These are phyloP conservation scores for Bubo bubo DNA, from an alignment of 2,113 vertebrate genomes.

Conservation along the genomic window DNA sequence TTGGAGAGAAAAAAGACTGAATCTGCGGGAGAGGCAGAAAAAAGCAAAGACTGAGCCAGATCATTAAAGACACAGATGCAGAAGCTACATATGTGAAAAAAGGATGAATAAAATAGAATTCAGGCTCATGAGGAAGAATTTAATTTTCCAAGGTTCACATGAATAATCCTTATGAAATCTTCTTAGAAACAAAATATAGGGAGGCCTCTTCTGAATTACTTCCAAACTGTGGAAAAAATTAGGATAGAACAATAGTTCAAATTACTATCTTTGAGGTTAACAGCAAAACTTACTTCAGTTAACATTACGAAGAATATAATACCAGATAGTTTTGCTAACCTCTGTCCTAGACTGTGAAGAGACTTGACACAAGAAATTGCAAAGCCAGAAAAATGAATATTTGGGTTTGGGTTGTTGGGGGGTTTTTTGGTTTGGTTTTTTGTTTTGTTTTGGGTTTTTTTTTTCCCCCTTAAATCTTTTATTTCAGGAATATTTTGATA, in stretches of 20 bases:
- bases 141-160: background rate
- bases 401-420: background rate
- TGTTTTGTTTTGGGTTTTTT: background rate
- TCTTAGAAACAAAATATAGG: background rate
- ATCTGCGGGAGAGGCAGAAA: background rate
- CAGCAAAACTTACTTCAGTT: background rate
- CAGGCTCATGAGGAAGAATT: background rate
- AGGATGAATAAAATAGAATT: background rate
- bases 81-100: background rate
- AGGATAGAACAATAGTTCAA: background rate
- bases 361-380: background rate
- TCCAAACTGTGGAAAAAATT: background rate
- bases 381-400: background rate
- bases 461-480: accelerated
- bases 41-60: background rate
- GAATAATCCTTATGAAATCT: background rate
- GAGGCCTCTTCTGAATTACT: background rate
- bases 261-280: background rate
- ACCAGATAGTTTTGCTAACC: background rate
- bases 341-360: background rate
- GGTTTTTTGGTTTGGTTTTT: background rate
- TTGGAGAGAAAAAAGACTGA: constrained; percentile 33
- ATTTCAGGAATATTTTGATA: background rate
- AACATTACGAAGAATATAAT: background rate
- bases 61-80: constrained; percentile 12